These are phyloP conservation scores for Mesocentrotus franciscanus DNA, from an alignment of 53 echinoderm and acorn worm genomes.

Conservation along the genomic window DNA sequence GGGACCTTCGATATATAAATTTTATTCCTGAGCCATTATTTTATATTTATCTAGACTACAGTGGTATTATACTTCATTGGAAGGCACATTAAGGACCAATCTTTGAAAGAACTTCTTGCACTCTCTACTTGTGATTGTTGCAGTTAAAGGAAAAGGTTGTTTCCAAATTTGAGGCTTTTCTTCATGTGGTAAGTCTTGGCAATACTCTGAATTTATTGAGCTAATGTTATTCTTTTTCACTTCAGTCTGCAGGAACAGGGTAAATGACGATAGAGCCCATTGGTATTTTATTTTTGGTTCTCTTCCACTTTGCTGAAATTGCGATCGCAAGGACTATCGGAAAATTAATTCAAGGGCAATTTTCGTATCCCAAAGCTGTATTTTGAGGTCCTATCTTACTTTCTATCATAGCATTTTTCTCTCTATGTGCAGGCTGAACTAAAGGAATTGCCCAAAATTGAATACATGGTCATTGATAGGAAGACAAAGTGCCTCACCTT, in stretches of 20 bases:
- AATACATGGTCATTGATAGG: too few species aligned
- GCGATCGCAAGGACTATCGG: too few species aligned
- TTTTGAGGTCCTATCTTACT: too few species aligned
- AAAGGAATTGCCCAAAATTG: too few species aligned
- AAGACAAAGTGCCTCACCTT: too few species aligned
- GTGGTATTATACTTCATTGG: background rate
- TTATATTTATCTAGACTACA: background rate
- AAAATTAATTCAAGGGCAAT: too few species aligned
- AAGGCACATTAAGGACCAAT: background rate
- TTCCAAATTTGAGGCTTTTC: background rate
- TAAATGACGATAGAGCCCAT: background rate
- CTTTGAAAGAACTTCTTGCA: background rate
- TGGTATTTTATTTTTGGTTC: too few species aligned
- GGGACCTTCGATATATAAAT: background rate
- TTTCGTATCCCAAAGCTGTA: too few species aligned
- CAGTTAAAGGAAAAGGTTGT: background rate
- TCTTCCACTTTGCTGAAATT: too few species aligned
- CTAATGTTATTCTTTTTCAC: background rate
- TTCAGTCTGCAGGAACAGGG: background rate
- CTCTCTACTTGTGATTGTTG: background rate
- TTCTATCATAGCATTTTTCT: too few species aligned
- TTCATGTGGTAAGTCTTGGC: background rate
- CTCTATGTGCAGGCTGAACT: too few species aligned
- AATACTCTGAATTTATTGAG: background rate
- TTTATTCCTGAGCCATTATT: background rate